phyloP scores from a whole-genome alignment of 2,797 vertebrate genomes.

The Lindbergichthys nudifrons region DNA sequence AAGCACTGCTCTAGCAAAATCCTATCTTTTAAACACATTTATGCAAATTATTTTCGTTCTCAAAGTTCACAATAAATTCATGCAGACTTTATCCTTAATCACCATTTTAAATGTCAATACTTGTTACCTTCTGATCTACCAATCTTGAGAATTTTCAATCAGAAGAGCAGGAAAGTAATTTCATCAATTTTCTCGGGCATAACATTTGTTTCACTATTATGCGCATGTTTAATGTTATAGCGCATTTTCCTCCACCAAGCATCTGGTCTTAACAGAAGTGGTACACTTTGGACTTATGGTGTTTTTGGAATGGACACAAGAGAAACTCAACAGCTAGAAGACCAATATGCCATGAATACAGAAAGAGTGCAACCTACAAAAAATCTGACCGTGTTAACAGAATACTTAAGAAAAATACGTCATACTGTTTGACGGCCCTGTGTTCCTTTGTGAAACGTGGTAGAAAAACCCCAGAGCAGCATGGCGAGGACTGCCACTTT shows the following conservation, averaged over 20 bases:
- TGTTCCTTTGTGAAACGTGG: conserved; percentile 31
- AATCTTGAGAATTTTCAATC: background rate
- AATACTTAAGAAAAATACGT: conserved; percentile 30
- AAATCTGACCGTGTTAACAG: conserved; percentile 13
- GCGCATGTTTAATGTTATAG: background rate
- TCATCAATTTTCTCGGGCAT: background rate
- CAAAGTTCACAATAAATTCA: background rate
- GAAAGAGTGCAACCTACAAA: conserved; percentile 6
- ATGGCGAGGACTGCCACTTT: conserved; percentile 39
- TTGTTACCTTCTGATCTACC: background rate
- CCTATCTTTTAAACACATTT: background rate
- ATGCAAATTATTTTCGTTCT: background rate
- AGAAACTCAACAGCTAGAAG: conserved; percentile 10
- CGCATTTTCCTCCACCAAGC: background rate
- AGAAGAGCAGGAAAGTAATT: conserved; percentile 8
- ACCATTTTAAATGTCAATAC: background rate
- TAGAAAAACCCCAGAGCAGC: conserved; percentile 40
- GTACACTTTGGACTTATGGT: conserved; percentile 18
- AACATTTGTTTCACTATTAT: background rate
- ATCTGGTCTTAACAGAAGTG: conserved; percentile 11
- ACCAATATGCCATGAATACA: background rate
- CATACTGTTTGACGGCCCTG: conserved; percentile 56
- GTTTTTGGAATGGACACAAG: conserved; percentile 37
- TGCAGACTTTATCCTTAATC: background rate
- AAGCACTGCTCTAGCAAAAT: background rate